Evolutionary conservation across 2,888 invertebrate species (phyloP), one percentile per base, ranked within the genome.

Genomic region (Spilosoma lubricipeda): DNA sequence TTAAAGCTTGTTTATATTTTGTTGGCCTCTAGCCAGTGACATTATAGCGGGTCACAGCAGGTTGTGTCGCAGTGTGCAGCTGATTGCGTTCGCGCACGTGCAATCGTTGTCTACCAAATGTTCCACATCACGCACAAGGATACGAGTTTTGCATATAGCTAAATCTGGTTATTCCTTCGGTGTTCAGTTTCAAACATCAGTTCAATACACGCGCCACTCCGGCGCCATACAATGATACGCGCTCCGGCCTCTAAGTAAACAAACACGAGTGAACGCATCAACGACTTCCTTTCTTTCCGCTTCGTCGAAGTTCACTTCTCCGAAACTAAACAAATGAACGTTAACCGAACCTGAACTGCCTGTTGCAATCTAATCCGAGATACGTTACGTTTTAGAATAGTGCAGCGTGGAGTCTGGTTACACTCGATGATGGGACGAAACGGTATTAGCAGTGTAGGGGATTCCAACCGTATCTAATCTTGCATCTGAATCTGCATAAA

Each of bases 241-340:
- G 71, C 75, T 52, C 33, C 75, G 71, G 48, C 71, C 80, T 73
- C 78, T 79, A 84, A 79, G 89, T 90, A 91, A 91, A 91, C 90
- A 91, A 89, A 88, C 82, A 85, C 82, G 85, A 79, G 82, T 78
- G 82, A 85, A 85, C 77, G 82, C 85, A 88, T 85, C 88, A 85
- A 87, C 89, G 86, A 89, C 87, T 89, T 89, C 92, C 91, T 87
- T 89, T 90, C 89, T 90, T 90, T 88, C 89, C 89, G 87, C 82
- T 91, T 91, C 90, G 85, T 42, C 84, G 90, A 90, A 90, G 84
- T 86, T 86, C 86, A 84, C 82, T 92, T 91, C 91, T 86, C 82
- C 82, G 88, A 90, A 92, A 85, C 83, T 85, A 90, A 91, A 81
- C 81, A 83, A 85, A 81, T 79, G 78, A 71, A 80, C 74, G 78